These are phyloP conservation scores for Sinopyrophorus schimmeli DNA, from an alignment of 2,888 invertebrate genomes.

Conservation along the genomic window DNA sequence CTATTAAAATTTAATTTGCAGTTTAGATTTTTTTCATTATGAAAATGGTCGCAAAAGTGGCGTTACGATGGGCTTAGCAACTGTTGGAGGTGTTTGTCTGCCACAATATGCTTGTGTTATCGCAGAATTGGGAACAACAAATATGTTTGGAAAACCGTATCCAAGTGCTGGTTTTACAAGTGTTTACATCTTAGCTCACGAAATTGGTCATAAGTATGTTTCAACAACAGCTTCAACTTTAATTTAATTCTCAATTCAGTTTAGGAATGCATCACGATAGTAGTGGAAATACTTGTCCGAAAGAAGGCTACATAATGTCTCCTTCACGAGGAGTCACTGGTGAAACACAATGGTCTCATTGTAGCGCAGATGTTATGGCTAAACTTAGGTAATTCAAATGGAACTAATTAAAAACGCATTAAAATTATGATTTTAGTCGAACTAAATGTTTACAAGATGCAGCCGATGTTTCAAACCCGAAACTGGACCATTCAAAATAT, in stretches of 20 bases:
- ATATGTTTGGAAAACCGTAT: conserved; percentile 74
- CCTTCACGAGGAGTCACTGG: conserved; percentile 77
- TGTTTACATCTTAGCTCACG: conserved; percentile 80
- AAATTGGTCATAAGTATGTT: conserved; percentile 80
- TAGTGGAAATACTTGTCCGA: conserved; percentile 70
- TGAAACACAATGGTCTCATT: conserved; percentile 77
- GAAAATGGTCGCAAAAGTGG: conserved; percentile 71
- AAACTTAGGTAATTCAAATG: conserved; percentile 50
- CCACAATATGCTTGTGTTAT: conserved; percentile 76
- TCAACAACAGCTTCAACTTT: neutral
- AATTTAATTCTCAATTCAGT: conserved; percentile 52
- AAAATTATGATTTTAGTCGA: conserved; percentile 55
- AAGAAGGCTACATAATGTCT: conserved; percentile 81
- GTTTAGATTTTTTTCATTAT: conserved; percentile 72
- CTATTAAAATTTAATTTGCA: conserved; percentile 45
- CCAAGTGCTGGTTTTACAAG: conserved; percentile 84
- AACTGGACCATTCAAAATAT: conserved; percentile 66
- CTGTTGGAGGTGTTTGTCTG: conserved; percentile 76
- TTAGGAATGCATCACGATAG: conserved; percentile 83
- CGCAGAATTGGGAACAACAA: conserved; percentile 75
- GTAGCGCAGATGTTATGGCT: conserved; percentile 69
- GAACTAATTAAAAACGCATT: conserved; percentile 1
- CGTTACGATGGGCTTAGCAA: conserved; percentile 81
- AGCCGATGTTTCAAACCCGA: conserved; percentile 55
- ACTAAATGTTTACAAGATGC: conserved; percentile 69